These are phyloP conservation scores for Albula glossodonta DNA, from an alignment of 2,113 vertebrate species.

Conservation along the genomic window DNA sequence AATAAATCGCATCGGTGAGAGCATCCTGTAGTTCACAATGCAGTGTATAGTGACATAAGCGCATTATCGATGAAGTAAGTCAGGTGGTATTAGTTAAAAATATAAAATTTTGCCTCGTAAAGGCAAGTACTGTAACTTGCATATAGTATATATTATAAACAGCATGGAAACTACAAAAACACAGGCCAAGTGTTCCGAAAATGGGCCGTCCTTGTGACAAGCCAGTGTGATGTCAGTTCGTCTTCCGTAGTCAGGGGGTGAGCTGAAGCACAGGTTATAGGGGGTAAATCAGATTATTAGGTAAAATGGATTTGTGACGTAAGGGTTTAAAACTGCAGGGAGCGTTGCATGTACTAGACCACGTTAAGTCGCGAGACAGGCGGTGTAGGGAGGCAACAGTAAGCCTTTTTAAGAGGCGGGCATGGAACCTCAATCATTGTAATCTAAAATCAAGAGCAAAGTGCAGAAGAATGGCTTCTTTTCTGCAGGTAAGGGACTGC, in stretches of 20 bases:
- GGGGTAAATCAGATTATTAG: constrained; percentile 64
- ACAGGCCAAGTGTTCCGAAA: neutral
- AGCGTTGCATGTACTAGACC: constrained; percentile 35
- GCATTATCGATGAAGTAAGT: too few relatives aligned
- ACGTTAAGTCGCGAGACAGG: constrained; percentile 16
- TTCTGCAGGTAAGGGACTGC: constrained; percentile 60
- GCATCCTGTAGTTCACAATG: too few relatives aligned
- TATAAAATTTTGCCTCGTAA: neutral
- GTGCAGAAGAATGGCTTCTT: constrained; percentile 63
- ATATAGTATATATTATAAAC: too few relatives aligned
- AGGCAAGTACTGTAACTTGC: neutral
- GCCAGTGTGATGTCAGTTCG: neutral
- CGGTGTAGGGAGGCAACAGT: constrained; percentile 10
- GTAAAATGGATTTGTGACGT: constrained; percentile 72
- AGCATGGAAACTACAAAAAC: neutral
- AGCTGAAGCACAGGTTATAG: constrained; percentile 34
- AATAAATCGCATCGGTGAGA: too few relatives aligned
- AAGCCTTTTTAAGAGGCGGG: constrained; percentile 25
- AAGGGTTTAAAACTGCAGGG: constrained; percentile 50
- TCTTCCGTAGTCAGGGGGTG: neutral
- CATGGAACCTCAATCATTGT: constrained; percentile 35
- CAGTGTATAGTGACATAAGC: too few relatives aligned
- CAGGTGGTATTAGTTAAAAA: neutral
- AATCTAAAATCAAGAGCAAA: constrained; percentile 28
- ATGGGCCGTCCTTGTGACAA: neutral